Conservation (phyloP, 2,888 invertebrate genomes). For the Morpho achilles region DNA sequence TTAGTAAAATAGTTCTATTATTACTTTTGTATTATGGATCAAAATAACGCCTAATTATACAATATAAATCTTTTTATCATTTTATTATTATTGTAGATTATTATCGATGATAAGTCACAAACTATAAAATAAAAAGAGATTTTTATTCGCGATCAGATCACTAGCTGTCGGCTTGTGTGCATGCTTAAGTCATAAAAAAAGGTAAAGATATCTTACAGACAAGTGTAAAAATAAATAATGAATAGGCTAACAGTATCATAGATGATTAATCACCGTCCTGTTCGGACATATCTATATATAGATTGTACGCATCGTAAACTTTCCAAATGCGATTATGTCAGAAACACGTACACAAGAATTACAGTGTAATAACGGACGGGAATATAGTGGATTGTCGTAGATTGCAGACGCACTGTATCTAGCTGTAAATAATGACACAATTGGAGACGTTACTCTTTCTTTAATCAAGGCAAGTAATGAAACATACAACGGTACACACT, state of each 20-base stretch:
- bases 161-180: slow-evolving; percentile 2
- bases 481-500: slow-evolving; percentile 19
- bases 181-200: slow-evolving; percentile 10
- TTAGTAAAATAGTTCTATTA: too few relatives aligned
- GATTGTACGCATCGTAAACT: slow-evolving; percentile 21
- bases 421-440: slow-evolving; percentile 75
- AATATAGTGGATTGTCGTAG: slow-evolving; percentile 64
- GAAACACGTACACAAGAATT: slow-evolving; percentile 67
- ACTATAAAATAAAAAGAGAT: too few relatives aligned
- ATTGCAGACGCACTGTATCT: slow-evolving; percentile 64
- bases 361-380: slow-evolving; percentile 71
- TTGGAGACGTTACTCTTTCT: slow-evolving; percentile 53
- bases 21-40: too few relatives aligned
- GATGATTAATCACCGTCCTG: slow-evolving; percentile 11
- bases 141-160: not conserved
- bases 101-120: too few relatives aligned
- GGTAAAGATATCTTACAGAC: slow-evolving; percentile 9
- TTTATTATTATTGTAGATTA: too few relatives aligned
- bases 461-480: slow-evolving; percentile 35
- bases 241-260: not conserved
- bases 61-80: too few relatives aligned
- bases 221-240: slow-evolving; percentile 11
- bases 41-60: too few relatives aligned
- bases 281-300: slow-evolving; percentile 27
- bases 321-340: slow-evolving; percentile 59